Percentiles rank a stretch among this genome's conserved stretches.
These are phyloP conservation scores for Orthonychiurus folsomi DNA, from an alignment of 2,888 invertebrate genomes.

Conservation along the genomic window DNA sequence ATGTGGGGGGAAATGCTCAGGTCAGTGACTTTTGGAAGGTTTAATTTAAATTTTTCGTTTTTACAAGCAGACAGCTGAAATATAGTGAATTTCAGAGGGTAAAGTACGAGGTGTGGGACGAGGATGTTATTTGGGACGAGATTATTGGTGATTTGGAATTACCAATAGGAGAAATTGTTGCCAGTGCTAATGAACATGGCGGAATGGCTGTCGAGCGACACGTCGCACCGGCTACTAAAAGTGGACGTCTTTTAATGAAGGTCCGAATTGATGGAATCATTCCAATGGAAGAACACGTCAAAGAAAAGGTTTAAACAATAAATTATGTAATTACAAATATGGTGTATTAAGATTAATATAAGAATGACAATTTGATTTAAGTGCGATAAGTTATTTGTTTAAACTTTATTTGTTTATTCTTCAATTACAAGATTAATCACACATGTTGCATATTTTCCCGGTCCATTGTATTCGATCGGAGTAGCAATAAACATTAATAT, in stretches of 20 bases:
- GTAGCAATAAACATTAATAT: too few relatives aligned
- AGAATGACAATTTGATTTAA: too few relatives aligned
- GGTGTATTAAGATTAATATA: background rate
- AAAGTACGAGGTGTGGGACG: background rate
- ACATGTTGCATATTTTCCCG: too few relatives aligned
- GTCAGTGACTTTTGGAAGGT: background rate
- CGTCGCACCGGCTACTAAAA: background rate
- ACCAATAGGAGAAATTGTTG: background rate
- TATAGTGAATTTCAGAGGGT: conserved; percentile 3
- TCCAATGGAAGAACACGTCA: background rate
- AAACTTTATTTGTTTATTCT: too few relatives aligned
- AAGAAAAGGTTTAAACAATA: background rate
- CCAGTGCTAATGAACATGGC: background rate
- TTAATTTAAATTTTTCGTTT: background rate
- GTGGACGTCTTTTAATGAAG: background rate
- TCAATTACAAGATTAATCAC: too few relatives aligned
- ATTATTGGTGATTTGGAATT: background rate
- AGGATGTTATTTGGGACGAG: background rate
- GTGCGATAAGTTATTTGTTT: background rate
- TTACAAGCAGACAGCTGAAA: background rate
- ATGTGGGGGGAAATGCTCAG: background rate
- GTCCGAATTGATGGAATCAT: background rate
- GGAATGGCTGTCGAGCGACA: background rate
- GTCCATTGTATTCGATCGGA: too few relatives aligned
- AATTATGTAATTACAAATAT: background rate